Conservation (phyloP, 2,888 invertebrate species). For the Apamea sordens region DNA sequence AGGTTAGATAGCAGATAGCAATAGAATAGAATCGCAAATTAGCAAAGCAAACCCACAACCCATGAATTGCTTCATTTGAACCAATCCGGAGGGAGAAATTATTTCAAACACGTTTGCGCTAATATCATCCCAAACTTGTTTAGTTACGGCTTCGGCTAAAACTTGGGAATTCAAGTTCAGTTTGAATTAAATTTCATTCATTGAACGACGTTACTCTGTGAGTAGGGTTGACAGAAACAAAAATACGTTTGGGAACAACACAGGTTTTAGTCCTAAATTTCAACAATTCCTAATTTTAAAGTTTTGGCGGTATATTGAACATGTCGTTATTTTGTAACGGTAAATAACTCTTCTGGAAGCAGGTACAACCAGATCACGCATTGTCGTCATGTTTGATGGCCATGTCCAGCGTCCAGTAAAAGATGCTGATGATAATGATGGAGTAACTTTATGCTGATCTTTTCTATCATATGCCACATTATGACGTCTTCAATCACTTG, state of each 20-base stretch:
- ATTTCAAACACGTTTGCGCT: slow-evolving; percentile 58
- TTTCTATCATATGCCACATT: background rate
- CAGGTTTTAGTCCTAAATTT: background rate
- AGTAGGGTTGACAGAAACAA: slow-evolving; percentile 39
- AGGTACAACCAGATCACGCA: background rate
- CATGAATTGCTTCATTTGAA: slow-evolving; percentile 48
- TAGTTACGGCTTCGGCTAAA: slow-evolving; percentile 28
- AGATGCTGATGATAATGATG: background rate
- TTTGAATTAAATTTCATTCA: slow-evolving; percentile 57
- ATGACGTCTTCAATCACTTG: background rate
- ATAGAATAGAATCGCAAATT: background rate
- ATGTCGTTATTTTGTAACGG: background rate
- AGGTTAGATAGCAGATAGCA: background rate
- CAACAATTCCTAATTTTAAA: slow-evolving; percentile 22
- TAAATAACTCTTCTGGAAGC: background rate
- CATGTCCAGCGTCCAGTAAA: background rate
- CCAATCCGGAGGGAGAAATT: slow-evolving; percentile 39
- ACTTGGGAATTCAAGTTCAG: slow-evolving; percentile 51
- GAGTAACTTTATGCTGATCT: background rate
- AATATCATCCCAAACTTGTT: slow-evolving; percentile 44
- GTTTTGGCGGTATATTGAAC: background rate
- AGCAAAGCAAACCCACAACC: slow-evolving; percentile 7
- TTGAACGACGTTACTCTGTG: slow-evolving; percentile 40
- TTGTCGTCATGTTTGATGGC: background rate
- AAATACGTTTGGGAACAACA: slow-evolving; percentile 29